Conservation (phyloP, 2,888 invertebrate genomes). For the Macropis europaea region DNA sequence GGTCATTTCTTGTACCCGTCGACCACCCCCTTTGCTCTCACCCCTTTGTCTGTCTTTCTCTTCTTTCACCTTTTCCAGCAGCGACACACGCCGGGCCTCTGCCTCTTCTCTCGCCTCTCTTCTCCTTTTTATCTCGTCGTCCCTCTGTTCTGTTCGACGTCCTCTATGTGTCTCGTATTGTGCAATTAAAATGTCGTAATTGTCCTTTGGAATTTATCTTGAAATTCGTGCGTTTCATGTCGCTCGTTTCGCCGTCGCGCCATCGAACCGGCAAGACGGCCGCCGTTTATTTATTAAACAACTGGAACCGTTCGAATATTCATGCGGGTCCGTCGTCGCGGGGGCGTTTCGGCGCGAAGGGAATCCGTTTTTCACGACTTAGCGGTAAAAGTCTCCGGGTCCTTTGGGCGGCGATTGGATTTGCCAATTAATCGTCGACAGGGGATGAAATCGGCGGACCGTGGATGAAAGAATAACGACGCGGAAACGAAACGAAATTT, state of each 20-base stretch:
- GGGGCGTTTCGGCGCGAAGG: not conserved
- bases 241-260: not conserved
- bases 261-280: no score
- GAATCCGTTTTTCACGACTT: constrained; percentile 14
- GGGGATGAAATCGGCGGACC: constrained; percentile 52
- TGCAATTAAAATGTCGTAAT: constrained; percentile 75
- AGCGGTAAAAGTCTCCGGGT: constrained; percentile 38
- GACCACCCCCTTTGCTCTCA: constrained; percentile 51
- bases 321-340: not conserved
- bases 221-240: constrained; percentile 60
- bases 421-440: constrained; percentile 71
- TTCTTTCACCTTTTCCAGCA: constrained; percentile 51
- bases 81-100: constrained; percentile 25
- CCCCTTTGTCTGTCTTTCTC: constrained; percentile 55
- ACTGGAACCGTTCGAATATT: no score
- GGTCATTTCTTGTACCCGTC: constrained; percentile 76
- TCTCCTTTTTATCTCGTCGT: constrained; percentile 19
- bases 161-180: constrained; percentile 62
- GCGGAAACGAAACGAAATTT: constrained; percentile 74
- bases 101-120: constrained; percentile 41
- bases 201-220: constrained; percentile 70
- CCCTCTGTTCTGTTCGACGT: constrained; percentile 50
- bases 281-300: no score
- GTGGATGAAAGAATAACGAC: constrained; percentile 73
- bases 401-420: constrained; percentile 69